Evolutionary conservation across 2,113 vertebrate species (phyloP).

Genomic region (Typhlomys cinereus): DNA sequence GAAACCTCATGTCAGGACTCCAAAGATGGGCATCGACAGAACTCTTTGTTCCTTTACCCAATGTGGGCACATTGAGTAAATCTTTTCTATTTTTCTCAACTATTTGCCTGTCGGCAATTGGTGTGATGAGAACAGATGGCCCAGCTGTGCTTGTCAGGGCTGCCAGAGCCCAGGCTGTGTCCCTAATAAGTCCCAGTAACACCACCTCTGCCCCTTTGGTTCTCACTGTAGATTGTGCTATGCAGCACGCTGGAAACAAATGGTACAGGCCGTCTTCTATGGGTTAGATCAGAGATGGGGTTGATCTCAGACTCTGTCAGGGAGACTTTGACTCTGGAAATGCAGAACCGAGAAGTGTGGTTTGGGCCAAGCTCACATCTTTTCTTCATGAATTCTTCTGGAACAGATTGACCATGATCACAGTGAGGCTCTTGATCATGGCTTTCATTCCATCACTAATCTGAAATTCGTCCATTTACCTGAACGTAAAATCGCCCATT

Average conservation of each 20-base stretch:
- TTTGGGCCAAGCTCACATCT: background rate
- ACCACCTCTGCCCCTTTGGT: rapidly evolving
- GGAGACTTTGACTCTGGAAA: background rate
- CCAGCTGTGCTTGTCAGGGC: background rate
- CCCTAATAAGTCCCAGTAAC: background rate
- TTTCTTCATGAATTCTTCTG: background rate
- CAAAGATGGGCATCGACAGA: background rate
- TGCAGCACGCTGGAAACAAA: background rate
- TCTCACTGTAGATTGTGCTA: background rate
- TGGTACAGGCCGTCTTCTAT: background rate
- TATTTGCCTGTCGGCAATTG: background rate
- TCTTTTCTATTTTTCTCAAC: background rate
- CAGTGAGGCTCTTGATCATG: background rate
- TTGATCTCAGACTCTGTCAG: background rate
- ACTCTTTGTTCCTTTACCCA: background rate
- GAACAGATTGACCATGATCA: background rate
- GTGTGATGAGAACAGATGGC: background rate
- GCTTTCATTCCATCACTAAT: background rate
- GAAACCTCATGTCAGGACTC: background rate
- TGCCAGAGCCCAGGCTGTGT: background rate
- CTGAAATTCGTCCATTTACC: background rate
- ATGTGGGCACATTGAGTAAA: background rate
- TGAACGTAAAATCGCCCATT: background rate
- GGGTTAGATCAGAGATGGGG: background rate
- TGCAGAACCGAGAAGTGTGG: background rate